A percentile compares a stretch with the other conserved stretches of the same genome.
These are phyloP conservation scores for Accipiter virgatus DNA, from an alignment of 2,113 vertebrate genomes.

Conservation along the genomic window DNA sequence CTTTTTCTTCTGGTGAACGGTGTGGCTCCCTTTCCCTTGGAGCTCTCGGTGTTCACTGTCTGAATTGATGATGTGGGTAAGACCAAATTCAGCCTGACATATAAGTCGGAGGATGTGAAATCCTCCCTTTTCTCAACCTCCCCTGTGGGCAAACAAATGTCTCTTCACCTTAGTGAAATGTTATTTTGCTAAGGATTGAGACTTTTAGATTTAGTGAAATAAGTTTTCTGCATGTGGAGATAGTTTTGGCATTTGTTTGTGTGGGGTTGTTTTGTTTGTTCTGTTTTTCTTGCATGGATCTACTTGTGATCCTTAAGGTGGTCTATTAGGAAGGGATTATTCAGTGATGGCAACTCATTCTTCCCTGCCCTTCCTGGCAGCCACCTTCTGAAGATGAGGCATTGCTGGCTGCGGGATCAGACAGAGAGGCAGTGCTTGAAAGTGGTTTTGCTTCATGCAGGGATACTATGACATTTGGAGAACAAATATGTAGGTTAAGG, in stretches of 20 bases:
- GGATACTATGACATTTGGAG: not conserved
- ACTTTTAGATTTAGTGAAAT: not conserved
- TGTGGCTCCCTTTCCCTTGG: not conserved
- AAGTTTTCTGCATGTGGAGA: not conserved
- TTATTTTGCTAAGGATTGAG: not conserved
- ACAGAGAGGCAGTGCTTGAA: not conserved
- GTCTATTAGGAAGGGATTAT: not conserved
- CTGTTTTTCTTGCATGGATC: not conserved
- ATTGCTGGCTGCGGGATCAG: not conserved
- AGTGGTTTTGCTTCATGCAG: not conserved
- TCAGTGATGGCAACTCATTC: not conserved
- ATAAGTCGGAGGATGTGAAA: not conserved
- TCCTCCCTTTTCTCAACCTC: not conserved
- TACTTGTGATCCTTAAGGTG: not conserved
- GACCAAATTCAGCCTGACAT: constrained; percentile 41
- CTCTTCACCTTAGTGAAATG: not conserved
- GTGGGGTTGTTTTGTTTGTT: not conserved
- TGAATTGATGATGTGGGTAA: constrained; percentile 10
- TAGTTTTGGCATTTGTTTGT: not conserved
- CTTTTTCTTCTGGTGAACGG: not conserved
- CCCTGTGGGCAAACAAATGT: not conserved
- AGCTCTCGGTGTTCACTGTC: not conserved
- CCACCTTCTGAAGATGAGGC: not conserved
- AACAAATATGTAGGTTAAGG: not conserved
- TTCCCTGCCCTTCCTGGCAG: not conserved